These are phyloP conservation scores for Drosophila maculinotata DNA, from an alignment of 2,888 invertebrate genomes.

Conservation along the genomic window DNA sequence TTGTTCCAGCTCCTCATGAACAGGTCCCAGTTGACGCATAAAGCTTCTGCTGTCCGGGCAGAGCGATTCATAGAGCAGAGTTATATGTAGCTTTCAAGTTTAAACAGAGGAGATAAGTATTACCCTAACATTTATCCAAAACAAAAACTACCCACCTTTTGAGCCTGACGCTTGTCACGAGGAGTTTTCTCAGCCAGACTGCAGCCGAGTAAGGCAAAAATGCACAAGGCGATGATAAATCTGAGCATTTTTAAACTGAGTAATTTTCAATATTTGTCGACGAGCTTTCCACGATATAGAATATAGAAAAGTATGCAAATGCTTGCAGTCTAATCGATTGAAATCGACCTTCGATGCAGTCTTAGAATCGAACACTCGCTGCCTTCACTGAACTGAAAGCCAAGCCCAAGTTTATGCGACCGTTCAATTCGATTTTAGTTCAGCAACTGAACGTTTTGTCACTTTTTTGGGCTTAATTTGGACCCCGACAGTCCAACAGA, in stretches of 20 bases:
- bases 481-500: conserved; percentile 34
- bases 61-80: conserved; percentile 87
- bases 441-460: conserved; percentile 68
- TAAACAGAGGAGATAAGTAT: no score
- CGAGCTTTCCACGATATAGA: background rate
- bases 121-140: no score
- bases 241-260: conserved; percentile 37
- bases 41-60: conserved; percentile 88
- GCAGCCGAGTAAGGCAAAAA: conserved; percentile 36
- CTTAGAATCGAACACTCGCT: conserved; percentile 26
- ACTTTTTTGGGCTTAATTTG: conserved; percentile 58
- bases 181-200: conserved; percentile 32
- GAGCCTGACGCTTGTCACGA: conserved; percentile 43
- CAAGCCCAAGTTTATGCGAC: conserved; percentile 60
- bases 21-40: conserved; percentile 86
- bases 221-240: conserved; percentile 25
- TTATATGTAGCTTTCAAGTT: conserved; percentile 86
- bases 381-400: conserved; percentile 37
- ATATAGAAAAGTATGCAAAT: conserved; percentile 11
- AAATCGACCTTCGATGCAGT: conserved; percentile 57
- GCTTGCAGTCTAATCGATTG: conserved; percentile 55
- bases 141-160: conserved; percentile 51
- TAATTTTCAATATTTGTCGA: background rate
- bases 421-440: conserved; percentile 63
- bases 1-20: conserved; percentile 85